Evolutionary conservation across 1,140 invertebrate genomes (phyloP), one percentile per base, ranked within the genome.

Genomic region (Pseudomyrmex flavicornis): DNA sequence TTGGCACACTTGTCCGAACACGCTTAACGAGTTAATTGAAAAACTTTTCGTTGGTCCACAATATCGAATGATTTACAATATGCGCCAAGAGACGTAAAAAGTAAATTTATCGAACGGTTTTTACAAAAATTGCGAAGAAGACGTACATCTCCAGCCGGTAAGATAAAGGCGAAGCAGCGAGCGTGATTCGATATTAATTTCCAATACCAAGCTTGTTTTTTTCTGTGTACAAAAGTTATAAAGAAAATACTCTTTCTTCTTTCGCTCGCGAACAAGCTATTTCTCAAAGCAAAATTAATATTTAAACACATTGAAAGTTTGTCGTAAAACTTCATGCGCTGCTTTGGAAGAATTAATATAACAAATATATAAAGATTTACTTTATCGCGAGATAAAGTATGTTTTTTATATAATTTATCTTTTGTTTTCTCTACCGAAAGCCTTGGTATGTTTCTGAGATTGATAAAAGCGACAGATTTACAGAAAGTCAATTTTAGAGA

Each of bases 161-260:
- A 22, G 20, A 68, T 73, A 84, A 56, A 84, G 80, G 66, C 69
- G 72, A 84, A 87, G 85, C 85, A 70, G 70, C 62, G 50, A 44
- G 86, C 63, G 70, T 62, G 85, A 87, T 77, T 87, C 72, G 73
- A 74, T 50, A 75, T 84, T 86, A 72, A 82, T 80, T 66, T 22
- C 54, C 35, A 80, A 58, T 80, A 69, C 54, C 66, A 59, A 76
- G 54, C 26, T 12, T 35, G 5, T 35, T 54, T 62, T 46, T 62
- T 15, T 12, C 10, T 17, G 12, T 17, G 12, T 3, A 15, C 48
- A 15, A 69, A 59, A 13, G 17, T 48, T 17, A 17, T 26, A 15
- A 50, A 59, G 35, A 20, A 44, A 26, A 12, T 20, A 7, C 22
- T 50, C 10, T 46, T 8, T 22, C 7, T 35, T n/a, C 4, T 20